A percentile compares a stretch with the other conserved stretches of the same genome.
Conservation (phyloP, 2,888 invertebrate genomes). For the Lasioglossum lativentre region DNA sequence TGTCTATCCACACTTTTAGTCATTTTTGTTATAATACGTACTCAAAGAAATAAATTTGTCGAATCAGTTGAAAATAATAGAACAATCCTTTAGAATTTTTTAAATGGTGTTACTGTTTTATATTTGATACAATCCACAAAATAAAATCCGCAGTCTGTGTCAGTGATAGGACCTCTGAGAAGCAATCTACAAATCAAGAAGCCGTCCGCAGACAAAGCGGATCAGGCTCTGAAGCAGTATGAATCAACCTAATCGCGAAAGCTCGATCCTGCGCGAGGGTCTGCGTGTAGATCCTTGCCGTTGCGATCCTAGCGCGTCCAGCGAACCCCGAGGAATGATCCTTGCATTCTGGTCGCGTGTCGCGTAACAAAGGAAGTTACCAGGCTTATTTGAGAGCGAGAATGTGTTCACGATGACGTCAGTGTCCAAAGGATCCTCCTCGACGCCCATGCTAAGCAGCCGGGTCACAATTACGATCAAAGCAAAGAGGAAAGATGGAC, state of each 20-base stretch:
- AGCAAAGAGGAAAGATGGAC: neutral
- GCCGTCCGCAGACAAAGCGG: neutral
- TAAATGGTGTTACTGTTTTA: no score
- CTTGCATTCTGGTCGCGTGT: conserved; percentile 3
- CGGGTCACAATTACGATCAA: neutral
- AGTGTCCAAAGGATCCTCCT: conserved; percentile 42
- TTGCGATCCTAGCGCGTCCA: neutral
- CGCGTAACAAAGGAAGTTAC: conserved; percentile 18
- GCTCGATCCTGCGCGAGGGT: neutral
- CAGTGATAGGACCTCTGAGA: neutral
- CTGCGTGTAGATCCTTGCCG: neutral
- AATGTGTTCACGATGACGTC: conserved; percentile 14
- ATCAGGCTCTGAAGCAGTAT: neutral
- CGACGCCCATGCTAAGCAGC: neutral
- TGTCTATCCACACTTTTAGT: no score
- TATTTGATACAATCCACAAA: no score
- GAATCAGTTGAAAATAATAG: no score
- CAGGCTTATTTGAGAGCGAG: conserved; percentile 13
- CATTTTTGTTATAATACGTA: no score
- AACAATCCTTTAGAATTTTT: no score
- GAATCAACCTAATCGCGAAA: neutral
- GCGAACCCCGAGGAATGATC: neutral
- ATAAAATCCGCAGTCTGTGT: neutral
- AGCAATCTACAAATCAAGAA: neutral
- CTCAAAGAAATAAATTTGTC: no score